These are phyloP conservation scores for Pseudococcus viburni DNA, from an alignment of 2,888 invertebrate genomes.

Conservation along the genomic window DNA sequence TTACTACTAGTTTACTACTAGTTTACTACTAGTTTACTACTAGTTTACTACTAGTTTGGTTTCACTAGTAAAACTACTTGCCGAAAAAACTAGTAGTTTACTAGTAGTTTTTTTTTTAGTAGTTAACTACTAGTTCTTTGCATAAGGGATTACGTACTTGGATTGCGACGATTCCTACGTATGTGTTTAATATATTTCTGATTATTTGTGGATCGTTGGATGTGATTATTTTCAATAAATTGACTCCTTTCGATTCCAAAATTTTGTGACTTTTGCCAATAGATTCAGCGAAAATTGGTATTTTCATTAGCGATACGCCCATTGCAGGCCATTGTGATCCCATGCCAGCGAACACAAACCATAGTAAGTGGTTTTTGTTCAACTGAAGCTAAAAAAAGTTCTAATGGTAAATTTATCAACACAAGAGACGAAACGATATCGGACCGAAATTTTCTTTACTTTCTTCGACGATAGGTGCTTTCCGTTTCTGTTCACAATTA, in stretches of 20 bases:
- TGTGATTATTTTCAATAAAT: slow-evolving; percentile 77
- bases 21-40: no score
- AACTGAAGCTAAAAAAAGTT: slow-evolving; percentile 69
- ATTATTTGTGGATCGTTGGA: slow-evolving; percentile 76
- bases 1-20: no score
- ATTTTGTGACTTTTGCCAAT: slow-evolving; percentile 76
- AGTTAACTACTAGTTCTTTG: no score
- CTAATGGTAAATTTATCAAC: background rate
- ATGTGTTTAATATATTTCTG: slow-evolving; percentile 79
- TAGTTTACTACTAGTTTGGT: no score
- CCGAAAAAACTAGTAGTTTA: no score
- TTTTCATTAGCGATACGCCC: slow-evolving; percentile 78
- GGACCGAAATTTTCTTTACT: slow-evolving; percentile 67
- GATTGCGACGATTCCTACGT: slow-evolving; percentile 81
- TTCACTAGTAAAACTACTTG: no score
- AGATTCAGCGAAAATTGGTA: slow-evolving; percentile 79
- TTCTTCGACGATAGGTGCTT: slow-evolving; percentile 74
- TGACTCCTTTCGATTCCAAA: slow-evolving; percentile 76
- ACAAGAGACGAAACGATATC: no score
- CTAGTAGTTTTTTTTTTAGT: no score
- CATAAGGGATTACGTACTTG: slow-evolving; percentile 72
- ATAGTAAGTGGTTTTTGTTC: slow-evolving; percentile 73
- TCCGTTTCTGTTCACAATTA: slow-evolving; percentile 67
- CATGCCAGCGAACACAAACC: slow-evolving; percentile 84
- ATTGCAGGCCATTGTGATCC: slow-evolving; percentile 82